Base-by-base conservation (phyloP, 2,888 invertebrate species). In the Drosophila neotestacea region DNA sequence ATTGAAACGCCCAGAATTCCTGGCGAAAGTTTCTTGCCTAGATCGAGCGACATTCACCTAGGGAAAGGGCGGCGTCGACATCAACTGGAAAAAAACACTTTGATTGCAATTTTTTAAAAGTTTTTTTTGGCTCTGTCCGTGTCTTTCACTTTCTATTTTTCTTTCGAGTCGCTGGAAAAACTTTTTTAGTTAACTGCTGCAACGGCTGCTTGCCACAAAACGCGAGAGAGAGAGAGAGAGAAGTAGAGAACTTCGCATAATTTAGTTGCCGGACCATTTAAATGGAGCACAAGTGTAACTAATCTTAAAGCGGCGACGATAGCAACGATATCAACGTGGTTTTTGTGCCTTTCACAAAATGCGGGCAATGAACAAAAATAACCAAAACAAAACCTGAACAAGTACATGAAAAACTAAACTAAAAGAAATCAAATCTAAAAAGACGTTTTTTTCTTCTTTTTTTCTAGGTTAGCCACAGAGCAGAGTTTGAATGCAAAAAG, bases 271-370 rank as follows among this genome's bases (percentile, higher is more conserved):
- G 74, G 84, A 73, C 80, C 81, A 85, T 85, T 84, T 85, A 90
- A 88, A 81, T 85, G 81, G 90, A 88, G 90, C 90, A 86, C 84
- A 89, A 89, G 88, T 89, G 88, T 82, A 85, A 84, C 88, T 89
- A 90, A 89, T 90, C 90, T 85, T 73, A 62, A 70, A 76, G 70
- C 81, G 70, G 48, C 70, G 71, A 77, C 73, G 65, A 77, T 60
- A 58, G 66, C 76, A 46, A 66, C 82, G 85, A 72, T 88, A 73
- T 69, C 81, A 77, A 76, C 71, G 68, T 67, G 75, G 42, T 79
- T 70, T 79, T 64, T 69, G 47, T 72, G 84, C 88, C 83, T 83
- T 83, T 83, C 83, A 83, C 83, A 85, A 85, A 79, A 77, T 73
- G 77, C 77, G 64, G 68, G 48, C 66, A 67, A 28, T 41, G 1